Percentiles rank a stretch among this genome's conserved stretches.
Evolutionary conservation across 1,140 invertebrate species (phyloP).

Genomic region (Drosophila sproati): DNA sequence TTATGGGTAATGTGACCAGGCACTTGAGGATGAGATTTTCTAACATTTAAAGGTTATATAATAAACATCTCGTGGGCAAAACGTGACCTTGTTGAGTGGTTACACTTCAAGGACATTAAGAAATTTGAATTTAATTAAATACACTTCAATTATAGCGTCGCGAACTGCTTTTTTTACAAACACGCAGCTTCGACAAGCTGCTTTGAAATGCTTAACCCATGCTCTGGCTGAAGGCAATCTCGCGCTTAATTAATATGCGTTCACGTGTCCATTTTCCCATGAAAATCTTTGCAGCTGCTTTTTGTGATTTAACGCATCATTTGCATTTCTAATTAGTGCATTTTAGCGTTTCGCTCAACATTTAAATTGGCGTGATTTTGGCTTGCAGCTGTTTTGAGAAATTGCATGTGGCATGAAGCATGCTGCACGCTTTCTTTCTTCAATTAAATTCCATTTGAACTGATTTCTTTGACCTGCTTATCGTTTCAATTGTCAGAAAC

Average conservation of each 20-base stretch:
- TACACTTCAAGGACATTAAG: conserved; percentile 4
- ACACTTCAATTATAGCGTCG: conserved; percentile 22
- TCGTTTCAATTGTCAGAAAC: conserved; percentile 21
- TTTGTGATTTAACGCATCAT: conserved; percentile 44
- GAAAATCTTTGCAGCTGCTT: conserved; percentile 16
- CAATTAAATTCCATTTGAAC: conserved; percentile 10
- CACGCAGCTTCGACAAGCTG: conserved; percentile 11
- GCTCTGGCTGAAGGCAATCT: conserved; percentile 4
- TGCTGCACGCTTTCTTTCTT: background rate
- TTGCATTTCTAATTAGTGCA: conserved; percentile 60
- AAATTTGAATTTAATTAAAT: conserved; percentile 48
- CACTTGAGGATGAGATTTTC: background rate
- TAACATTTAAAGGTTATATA: background rate
- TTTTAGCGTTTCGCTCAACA: conserved; percentile 20
- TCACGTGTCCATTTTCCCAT: conserved; percentile 9
- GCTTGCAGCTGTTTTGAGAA: conserved; percentile 29
- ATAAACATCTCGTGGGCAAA: background rate
- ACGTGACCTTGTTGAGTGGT: conserved; percentile 17
- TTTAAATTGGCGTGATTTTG: conserved; percentile 28
- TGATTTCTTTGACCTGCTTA: conserved; percentile 18
- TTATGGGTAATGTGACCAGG: no score
- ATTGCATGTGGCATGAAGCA: conserved; percentile 24
- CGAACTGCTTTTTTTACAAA: conserved; percentile 15
- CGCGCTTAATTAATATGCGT: conserved; percentile 44
- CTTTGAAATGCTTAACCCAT: conserved; percentile 11